A percentile compares a stretch with the other conserved stretches of the same genome.
phyloP scores from a whole-genome alignment of 2,113 vertebrate genomes.

The Oenanthe melanoleuca region DNA sequence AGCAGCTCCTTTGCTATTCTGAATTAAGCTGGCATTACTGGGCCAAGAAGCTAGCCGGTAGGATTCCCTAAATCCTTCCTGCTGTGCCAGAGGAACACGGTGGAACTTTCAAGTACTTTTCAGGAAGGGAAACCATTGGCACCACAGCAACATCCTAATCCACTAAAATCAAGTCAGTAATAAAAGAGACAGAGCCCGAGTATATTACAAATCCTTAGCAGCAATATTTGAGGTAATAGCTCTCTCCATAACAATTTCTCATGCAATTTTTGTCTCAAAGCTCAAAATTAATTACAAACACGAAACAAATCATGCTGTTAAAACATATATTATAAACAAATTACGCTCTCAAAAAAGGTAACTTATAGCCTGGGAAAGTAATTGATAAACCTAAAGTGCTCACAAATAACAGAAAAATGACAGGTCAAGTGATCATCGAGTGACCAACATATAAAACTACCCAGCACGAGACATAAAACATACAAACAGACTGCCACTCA shows the following conservation, averaged over 20 bases:
- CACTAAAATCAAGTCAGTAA: neutral
- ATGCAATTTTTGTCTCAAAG: slow-evolving; percentile 74
- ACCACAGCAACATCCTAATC: neutral
- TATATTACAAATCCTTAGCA: slow-evolving; percentile 45
- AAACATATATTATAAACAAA: slow-evolving; percentile 74
- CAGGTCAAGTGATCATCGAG: slow-evolving; percentile 12
- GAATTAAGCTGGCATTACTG: neutral
- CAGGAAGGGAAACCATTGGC: neutral
- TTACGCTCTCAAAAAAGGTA: slow-evolving; percentile 70
- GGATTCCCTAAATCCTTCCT: neutral
- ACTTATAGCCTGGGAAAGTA: slow-evolving; percentile 68
- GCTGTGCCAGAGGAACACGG: neutral
- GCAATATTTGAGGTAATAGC: slow-evolving; percentile 36
- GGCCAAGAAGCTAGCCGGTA: neutral
- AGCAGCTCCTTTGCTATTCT: neutral
- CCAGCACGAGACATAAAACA: neutral
- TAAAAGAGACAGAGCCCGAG: slow-evolving; percentile 18
- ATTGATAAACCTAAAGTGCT: slow-evolving; percentile 68
- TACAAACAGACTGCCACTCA: neutral
- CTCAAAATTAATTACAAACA: slow-evolving; percentile 77
- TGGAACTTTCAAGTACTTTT: neutral
- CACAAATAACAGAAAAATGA: slow-evolving; percentile 66
- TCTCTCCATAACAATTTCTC: slow-evolving; percentile 61
- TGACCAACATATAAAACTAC: slow-evolving; percentile 32
- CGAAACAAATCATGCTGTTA: slow-evolving; percentile 74